Base-by-base conservation (phyloP, 2,113 vertebrate genomes). In the Eupsittula cactorum region DNA sequence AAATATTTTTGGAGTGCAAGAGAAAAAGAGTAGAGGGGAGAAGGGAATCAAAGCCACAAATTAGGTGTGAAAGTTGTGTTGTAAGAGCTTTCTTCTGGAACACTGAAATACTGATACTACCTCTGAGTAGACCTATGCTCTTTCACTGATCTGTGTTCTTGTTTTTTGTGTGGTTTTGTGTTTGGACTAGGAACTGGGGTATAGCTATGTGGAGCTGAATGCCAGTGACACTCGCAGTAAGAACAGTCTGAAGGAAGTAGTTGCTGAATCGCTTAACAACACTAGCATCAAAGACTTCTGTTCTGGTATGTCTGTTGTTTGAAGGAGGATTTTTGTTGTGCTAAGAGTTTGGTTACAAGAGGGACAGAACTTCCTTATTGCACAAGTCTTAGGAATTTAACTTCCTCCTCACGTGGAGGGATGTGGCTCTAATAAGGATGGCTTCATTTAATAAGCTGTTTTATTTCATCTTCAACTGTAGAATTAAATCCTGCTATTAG, bases 201-300 rank as follows among this genome's bases (percentile, higher is more conserved):
- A 98, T 75, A 99, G 98, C 97, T 99, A 98, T 0, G 99, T 99
- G 98, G 99, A 99, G 96, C 98, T 99, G 97, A 99, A 99, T 75
- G 99, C 99, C 88, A 99, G 99, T 79, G 99, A 99, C 71, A 99
- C 99, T 27, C 99, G 99, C 73, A 99, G 98, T 95, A 99, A 99
- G 97, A 99, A 98, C 97, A 99, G 98, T 57, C 97, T 99, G 49
- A 99, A 99, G 95, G 98, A 98, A 44, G 95, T 99, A 14, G 97
- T 99, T 19, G 98, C 99, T 2, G 99, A 99, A 84, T 99, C 99
- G 0, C 98, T 99, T 3, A 98, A 99, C 97, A 99, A 99, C 97
- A 99, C 99, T 71, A 99, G 99, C 97, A 99, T 99, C 82, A 99
- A 98, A 97, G 98, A 97, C 95, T 99, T 99, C 97, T 99, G 96